Percentiles rank a stretch among this genome's conserved stretches.
These are phyloP conservation scores for Chitala chitala DNA, from an alignment of 2,113 vertebrate species.

Conservation along the genomic window DNA sequence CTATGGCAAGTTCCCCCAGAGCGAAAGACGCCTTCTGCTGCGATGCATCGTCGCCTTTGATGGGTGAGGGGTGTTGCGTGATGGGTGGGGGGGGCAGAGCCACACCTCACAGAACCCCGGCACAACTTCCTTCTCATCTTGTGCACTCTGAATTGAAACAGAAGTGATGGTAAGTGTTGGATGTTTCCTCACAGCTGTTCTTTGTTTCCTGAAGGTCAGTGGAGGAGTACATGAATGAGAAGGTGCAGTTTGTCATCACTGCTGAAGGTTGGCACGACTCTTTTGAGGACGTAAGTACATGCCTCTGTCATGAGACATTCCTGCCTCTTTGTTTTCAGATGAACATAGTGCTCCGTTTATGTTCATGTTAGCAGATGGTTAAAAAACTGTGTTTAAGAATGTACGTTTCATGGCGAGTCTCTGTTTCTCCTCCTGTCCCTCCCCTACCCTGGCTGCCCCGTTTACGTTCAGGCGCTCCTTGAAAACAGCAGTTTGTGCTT, in stretches of 20 bases:
- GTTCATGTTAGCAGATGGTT: no score
- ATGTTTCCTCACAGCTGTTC: neutral
- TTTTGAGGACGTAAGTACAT: slow-evolving; percentile 77
- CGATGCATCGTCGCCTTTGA: slow-evolving; percentile 82
- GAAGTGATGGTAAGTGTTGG: no score
- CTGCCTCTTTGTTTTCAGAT: neutral
- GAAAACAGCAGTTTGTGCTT: slow-evolving; percentile 78
- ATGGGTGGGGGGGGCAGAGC: neutral
- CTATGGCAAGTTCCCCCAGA: slow-evolving; percentile 76
- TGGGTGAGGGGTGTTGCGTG: slow-evolving; percentile 59
- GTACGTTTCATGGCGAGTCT: no score
- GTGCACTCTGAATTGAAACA: no score
- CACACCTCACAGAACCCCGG: no score
- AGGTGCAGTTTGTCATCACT: slow-evolving; percentile 83
- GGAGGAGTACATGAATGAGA: slow-evolving; percentile 84
- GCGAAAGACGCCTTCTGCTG: slow-evolving; percentile 69
- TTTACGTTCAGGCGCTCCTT: slow-evolving; percentile 68
- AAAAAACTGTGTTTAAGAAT: no score
- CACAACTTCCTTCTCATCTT: no score
- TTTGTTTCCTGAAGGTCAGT: slow-evolving; percentile 52
- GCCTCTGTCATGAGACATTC: neutral
- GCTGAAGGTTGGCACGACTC: slow-evolving; percentile 81
- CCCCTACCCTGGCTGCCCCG: no score
- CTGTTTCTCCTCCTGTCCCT: no score
- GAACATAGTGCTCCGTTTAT: neutral